Base-by-base conservation (phyloP, 2,797 vertebrate species). In the Ctenopoma multispine region DNA sequence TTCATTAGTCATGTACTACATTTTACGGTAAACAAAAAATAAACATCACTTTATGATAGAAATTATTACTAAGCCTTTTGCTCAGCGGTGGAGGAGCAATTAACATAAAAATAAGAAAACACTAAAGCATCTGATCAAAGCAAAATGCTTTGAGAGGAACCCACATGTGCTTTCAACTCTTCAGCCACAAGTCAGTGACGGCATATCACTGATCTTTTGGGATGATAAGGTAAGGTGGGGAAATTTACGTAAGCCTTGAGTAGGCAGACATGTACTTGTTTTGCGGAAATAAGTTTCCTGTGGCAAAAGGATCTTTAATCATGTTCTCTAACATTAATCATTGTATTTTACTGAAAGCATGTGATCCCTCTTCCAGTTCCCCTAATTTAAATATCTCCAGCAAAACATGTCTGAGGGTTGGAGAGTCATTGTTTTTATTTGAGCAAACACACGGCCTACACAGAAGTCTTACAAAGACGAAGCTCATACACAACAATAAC, bases 151-250 rank as follows among this genome's bases (percentile, higher is more conserved):
- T 1, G 0, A 77, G 21, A 79, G 14, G 20, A 85, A 73, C 68
- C 73, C 59, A 77, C 73, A 59, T 21, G 1, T 27, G 51, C 24
- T 75, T 62, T 82, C 34, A 58, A 20, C 50, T 65, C 3, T 17
- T 4, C 23, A 53, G 18, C 44, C 59, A 47, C 80, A 63, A 53
- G 10, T 47, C 49, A 73, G 27, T 63, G 57, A 55, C 57, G 63
- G 83, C 79, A 53, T 59, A 17, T 11, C 0, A 4, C 76, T 80
- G 90, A 93, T 92, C 77, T n/a, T 63, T 10, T 8, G 21, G 56
- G 56, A 71, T 73, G 89, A 91, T 92, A 90, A 89, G 34, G 43
- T 44, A 27, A 77, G 81, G 83, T 71, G 84, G 90, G 93, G 90
- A 85, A 91, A 91, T 85, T 90, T 71, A 79, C 72, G 0, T 18